Evolutionary conservation across 2,888 invertebrate species (phyloP), one percentile per base, ranked within the genome.

Genomic region (Lepidochitona cinerea): DNA sequence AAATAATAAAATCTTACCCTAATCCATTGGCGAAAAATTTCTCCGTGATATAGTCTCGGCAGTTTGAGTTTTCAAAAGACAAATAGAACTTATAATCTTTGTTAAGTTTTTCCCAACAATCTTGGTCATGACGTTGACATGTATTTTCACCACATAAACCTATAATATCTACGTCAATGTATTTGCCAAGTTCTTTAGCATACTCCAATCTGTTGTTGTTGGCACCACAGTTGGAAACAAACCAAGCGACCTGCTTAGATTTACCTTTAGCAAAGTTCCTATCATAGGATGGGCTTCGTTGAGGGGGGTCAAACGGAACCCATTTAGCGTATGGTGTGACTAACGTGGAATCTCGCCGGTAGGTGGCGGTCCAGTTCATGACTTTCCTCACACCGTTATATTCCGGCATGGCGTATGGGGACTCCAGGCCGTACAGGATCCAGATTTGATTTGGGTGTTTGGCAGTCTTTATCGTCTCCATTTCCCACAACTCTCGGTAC

Each of bases 281-380:
- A 26, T 36, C 66, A 12, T 4, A n/a, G 9, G 1, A 23, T 32
- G 59, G 59, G 29, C 26, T 29, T 14, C 29, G 4, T 26, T 23
- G 14, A 29, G 59, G 59, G 32, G 59, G 59, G 67, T 94, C 94
- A 88, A 95, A 95, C 91, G 96, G 96, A 70, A 95, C 95, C 96
- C 96, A 97, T 82, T 95, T 91, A 90, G 97, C 97, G 90, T 97
- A 97, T 0, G 97, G 97, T 0, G 97, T 95, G 18, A 97, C 97
- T 79, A 97, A 94, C 88, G 97, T 97, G 35, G 97, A 97, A 89
- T 97, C 97, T 71, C 94, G 94, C 77, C 97, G 93, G 89, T 97
- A 97, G 0, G 97, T 97, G 0, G 97, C 95, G 23, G 97, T 97
- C 97, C 97, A 97, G 92, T 97, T 97, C 91, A 97, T 95, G 12